A percentile compares a stretch with the other conserved stretches of the same genome.
Evolutionary conservation across 2,113 vertebrate genomes (phyloP).

Genomic region (Tychaedon coryphoeus): DNA sequence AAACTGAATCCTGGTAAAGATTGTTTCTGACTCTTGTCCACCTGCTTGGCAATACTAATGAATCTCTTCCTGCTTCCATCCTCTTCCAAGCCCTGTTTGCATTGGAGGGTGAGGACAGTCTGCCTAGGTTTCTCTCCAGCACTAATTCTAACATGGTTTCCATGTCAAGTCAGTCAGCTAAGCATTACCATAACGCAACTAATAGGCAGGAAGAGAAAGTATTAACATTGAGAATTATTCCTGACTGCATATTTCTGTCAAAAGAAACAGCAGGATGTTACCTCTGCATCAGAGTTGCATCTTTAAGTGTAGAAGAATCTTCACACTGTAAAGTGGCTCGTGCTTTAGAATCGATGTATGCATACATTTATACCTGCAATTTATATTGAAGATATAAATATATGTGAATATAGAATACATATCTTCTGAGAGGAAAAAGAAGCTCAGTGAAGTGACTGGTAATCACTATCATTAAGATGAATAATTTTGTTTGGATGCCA

Average conservation of each 20-base stretch:
- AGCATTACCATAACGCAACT: not conserved
- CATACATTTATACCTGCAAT: not conserved
- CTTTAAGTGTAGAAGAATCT: not conserved
- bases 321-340: not conserved
- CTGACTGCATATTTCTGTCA: not conserved
- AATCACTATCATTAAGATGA: not conserved
- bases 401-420: not conserved
- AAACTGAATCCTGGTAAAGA: not conserved
- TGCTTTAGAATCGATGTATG: not conserved
- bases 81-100: not conserved
- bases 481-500: not conserved
- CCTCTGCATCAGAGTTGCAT: not conserved
- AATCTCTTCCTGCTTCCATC: not conserved
- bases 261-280: not conserved
- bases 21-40: not conserved
- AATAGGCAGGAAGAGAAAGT: not conserved
- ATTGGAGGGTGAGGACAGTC: not conserved
- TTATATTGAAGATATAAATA: not conserved
- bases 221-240: not conserved
- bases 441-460: not conserved
- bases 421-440: not conserved
- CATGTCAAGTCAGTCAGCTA: not conserved
- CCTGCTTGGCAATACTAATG: not conserved
- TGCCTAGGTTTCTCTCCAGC: not conserved
- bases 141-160: not conserved